Evolutionary conservation across 2,797 vertebrate genomes (phyloP).

Genomic region (Myotis vivesi): DNA sequence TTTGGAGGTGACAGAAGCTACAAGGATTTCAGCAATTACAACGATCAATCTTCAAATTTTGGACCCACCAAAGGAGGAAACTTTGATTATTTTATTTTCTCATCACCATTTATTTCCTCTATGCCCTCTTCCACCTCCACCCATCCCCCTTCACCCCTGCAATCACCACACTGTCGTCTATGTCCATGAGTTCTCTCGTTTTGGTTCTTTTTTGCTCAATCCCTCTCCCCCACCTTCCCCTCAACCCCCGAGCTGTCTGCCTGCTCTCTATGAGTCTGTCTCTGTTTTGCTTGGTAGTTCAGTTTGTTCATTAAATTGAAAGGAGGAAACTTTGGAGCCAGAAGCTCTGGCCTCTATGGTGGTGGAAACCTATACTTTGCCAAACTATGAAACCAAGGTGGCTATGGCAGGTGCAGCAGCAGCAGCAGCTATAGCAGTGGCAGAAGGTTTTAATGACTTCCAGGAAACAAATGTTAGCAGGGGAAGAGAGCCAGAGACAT

Average conservation of each 20-base stretch:
- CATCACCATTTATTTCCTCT: background rate
- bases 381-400: background rate
- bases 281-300: background rate
- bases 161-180: background rate
- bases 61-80: background rate
- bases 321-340: background rate
- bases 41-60: background rate
- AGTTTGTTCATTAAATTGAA: background rate
- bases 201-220: background rate
- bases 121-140: background rate
- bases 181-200: background rate
- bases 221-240: background rate
- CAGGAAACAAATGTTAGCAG: background rate
- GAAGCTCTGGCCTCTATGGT: background rate
- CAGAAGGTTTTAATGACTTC: background rate
- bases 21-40: background rate
- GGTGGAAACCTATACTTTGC: background rate
- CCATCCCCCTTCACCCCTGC: background rate
- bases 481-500: background rate
- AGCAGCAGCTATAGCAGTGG: background rate
- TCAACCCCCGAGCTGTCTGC: background rate
- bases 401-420: too few species aligned
- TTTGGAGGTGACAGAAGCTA: background rate
- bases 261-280: background rate
- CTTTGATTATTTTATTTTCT: background rate